phyloP scores from a whole-genome alignment of 2,888 invertebrate genomes.

The Microplitis manilae region DNA sequence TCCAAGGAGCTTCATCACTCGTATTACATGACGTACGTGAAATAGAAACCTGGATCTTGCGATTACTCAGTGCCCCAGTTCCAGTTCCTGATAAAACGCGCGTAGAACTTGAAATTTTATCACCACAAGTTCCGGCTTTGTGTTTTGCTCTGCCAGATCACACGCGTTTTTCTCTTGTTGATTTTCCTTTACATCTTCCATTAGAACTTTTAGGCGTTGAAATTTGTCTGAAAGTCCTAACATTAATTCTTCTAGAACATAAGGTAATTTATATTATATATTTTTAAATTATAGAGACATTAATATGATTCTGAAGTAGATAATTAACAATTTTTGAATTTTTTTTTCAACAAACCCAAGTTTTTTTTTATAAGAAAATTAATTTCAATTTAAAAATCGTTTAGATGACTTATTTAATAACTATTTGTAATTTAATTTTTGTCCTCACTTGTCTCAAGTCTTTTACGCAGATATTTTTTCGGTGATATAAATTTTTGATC shows the following conservation, averaged over 20 bases:
- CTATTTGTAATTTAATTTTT: no score
- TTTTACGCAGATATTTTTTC: no score
- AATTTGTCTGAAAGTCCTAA: conserved; percentile 95
- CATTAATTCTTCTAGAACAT: conserved; percentile 95
- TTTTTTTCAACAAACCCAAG: no score
- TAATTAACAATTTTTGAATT: no score
- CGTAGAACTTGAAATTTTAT: conserved; percentile 85
- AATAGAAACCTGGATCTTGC: conserved; percentile 98
- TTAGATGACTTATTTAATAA: no score
- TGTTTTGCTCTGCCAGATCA: conserved; percentile 97
- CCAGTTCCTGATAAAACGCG: conserved; percentile 96
- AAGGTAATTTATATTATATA: conserved; percentile 76
- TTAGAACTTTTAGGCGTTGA: conserved; percentile 98
- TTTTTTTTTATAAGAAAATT: no score
- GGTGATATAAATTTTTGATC: no score
- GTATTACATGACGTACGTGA: conserved; percentile 97
- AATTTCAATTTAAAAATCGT: no score
- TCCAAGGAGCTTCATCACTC: conserved; percentile 87
- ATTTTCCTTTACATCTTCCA: conserved; percentile 98
- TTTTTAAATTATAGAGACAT: conserved; percentile 6
- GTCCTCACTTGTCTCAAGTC: no score
- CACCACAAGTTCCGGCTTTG: conserved; percentile 85
- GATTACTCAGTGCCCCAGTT: conserved; percentile 96
- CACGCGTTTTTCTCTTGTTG: conserved; percentile 95
- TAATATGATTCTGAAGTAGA: neutral